phyloP scores from a whole-genome alignment of 1,140 invertebrate species.

The Neodiprion pinetum region DNA sequence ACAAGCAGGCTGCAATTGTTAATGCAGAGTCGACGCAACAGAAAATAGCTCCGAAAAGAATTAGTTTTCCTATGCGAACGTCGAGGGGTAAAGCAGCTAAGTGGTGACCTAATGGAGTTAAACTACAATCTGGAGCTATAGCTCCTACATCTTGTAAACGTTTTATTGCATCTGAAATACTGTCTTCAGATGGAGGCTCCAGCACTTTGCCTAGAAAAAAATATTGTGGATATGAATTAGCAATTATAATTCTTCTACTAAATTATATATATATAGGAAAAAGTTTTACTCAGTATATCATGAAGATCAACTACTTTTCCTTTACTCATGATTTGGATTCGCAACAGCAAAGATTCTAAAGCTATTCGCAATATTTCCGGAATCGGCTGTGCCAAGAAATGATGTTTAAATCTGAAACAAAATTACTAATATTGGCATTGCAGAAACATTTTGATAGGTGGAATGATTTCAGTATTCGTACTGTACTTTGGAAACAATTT shows the following conservation, averaged over 20 bases:
- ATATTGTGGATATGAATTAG: conserved; percentile 15
- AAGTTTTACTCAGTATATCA: conserved; percentile 68
- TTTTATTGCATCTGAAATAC: conserved; percentile 78
- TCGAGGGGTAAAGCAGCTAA: conserved; percentile 90
- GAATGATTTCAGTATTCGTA: no score
- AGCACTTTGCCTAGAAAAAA: conserved; percentile 66
- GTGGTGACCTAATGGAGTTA: conserved; percentile 91
- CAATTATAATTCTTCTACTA: background rate
- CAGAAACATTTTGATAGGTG: no score
- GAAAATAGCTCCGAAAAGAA: conserved; percentile 90
- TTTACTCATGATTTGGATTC: conserved; percentile 84
- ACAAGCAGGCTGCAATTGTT: conserved; percentile 90
- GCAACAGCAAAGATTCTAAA: conserved; percentile 85
- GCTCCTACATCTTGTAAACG: conserved; percentile 87
- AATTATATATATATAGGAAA: conserved; percentile 15
- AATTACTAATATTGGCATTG: conserved; percentile 16
- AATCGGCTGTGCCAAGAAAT: conserved; percentile 73
- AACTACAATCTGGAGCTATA: conserved; percentile 76
- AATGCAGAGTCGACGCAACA: conserved; percentile 93
- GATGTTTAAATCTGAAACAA: conserved; percentile 61
- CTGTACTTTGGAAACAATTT: no score
- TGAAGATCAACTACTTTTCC: conserved; percentile 70
- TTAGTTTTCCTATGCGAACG: conserved; percentile 87
- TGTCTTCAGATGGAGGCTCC: conserved; percentile 82
- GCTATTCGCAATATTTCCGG: conserved; percentile 87